These are phyloP conservation scores for Paraescarpia echinospica DNA, from an alignment of 1,140 invertebrate species.

Conservation along the genomic window DNA sequence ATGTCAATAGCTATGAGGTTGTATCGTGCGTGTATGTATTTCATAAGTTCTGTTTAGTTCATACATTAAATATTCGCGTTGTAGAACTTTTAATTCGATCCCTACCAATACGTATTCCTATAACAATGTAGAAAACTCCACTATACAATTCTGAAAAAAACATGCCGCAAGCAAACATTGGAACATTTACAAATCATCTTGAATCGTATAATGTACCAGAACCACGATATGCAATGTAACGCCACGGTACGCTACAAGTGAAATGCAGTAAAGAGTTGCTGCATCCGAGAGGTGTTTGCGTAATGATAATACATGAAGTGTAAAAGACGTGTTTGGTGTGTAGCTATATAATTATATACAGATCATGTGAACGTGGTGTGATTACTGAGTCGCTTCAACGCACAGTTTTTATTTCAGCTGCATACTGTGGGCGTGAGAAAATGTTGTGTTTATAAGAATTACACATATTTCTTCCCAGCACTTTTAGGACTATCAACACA, in stretches of 20 bases:
- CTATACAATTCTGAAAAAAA: no score
- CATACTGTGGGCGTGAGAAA: not conserved
- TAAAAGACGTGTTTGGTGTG: no score
- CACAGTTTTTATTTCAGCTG: no score
- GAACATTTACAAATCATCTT: no score
- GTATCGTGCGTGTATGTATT: not conserved
- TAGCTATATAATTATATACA: no score
- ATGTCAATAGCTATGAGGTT: not conserved
- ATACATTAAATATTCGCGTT: not conserved
- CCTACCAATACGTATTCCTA: not conserved
- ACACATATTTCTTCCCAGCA: not conserved
- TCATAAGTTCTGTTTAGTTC: not conserved
- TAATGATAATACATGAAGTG: no score
- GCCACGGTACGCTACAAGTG: not conserved
- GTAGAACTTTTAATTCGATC: not conserved
- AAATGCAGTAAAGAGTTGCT: not conserved
- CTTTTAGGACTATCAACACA: not conserved
- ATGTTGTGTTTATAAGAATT: not conserved
- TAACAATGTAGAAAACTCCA: no score
- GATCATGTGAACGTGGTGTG: no score
- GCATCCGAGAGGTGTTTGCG: not conserved
- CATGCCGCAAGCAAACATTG: no score
- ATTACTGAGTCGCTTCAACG: no score
- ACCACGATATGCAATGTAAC: not conserved
- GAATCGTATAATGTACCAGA: not conserved